Percentiles rank a stretch among this genome's conserved stretches.
Evolutionary conservation across 2,113 vertebrate species (phyloP).

Genomic region (Sterrhoptilus dennistouni): DNA sequence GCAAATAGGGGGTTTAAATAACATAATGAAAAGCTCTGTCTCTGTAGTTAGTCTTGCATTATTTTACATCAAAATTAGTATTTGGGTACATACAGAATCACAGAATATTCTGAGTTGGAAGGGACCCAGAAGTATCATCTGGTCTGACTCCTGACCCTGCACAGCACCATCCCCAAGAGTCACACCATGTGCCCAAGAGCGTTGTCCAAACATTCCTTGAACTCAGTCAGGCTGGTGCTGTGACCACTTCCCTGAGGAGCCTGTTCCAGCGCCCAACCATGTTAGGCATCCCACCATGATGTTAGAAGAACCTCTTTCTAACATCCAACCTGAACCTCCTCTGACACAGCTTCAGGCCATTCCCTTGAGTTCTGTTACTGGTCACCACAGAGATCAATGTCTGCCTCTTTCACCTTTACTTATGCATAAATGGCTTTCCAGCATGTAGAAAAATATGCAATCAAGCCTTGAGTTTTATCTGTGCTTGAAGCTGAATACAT

Average conservation of each 20-base stretch:
- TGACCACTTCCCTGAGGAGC: not conserved
- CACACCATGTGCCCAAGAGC: not conserved
- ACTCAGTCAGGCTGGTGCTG: not conserved
- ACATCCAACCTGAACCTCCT: not conserved
- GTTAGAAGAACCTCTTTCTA: not conserved
- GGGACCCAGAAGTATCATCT: not conserved
- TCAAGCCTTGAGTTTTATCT: not conserved
- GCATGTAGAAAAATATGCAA: not conserved
- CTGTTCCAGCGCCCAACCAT: not conserved
- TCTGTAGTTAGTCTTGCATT: not conserved
- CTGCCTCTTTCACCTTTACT: not conserved
- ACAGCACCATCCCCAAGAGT: not conserved
- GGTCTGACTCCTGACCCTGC: not conserved
- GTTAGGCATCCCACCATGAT: no score
- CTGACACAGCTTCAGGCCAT: not conserved
- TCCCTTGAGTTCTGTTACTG: not conserved
- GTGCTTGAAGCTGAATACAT: not conserved
- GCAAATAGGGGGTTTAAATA: conserved; percentile 27
- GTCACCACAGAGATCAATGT: not conserved
- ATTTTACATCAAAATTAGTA: conserved; percentile 29
- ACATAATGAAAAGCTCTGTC: conserved; percentile 11
- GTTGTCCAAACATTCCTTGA: not conserved
- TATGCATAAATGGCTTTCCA: not conserved
- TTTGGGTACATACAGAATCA: not conserved
- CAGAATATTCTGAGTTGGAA: not conserved